Percentiles rank a stretch among this genome's conserved stretches.
phyloP scores from a whole-genome alignment of 2,888 invertebrate species.

The Agonopterix alstromeriana region DNA sequence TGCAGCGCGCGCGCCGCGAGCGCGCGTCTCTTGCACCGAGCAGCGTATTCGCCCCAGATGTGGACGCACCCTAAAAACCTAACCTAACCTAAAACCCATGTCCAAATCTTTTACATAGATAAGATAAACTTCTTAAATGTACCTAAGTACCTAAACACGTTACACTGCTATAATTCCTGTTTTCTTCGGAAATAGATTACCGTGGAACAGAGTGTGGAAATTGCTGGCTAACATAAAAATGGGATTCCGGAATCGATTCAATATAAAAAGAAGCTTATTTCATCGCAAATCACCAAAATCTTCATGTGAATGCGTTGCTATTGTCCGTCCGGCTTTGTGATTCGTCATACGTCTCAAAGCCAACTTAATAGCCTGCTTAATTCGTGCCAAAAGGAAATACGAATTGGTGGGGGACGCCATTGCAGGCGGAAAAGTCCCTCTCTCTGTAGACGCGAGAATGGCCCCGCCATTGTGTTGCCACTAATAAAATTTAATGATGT shows the following conservation, averaged over 20 bases:
- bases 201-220: background rate
- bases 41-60: too few relatives aligned
- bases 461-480: conserved; percentile 59
- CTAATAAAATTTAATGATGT: conserved; percentile 77
- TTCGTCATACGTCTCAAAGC: conserved; percentile 70
- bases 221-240: background rate
- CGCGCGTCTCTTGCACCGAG: too few relatives aligned
- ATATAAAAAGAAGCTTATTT: conserved; percentile 29
- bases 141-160: background rate
- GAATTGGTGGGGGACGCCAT: conserved; percentile 56
- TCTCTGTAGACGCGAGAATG: conserved; percentile 43
- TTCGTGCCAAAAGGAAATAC: conserved; percentile 70
- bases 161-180: too few relatives aligned
- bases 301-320: conserved; percentile 43
- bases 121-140: too few relatives aligned
- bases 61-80: too few relatives aligned
- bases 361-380: conserved; percentile 72
- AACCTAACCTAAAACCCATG: too few relatives aligned
- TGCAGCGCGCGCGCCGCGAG: too few relatives aligned
- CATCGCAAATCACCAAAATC: conserved; percentile 40
- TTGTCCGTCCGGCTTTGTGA: conserved; percentile 55
- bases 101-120: too few relatives aligned
- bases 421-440: conserved; percentile 60
- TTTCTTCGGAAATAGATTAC: background rate
- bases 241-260: background rate